phyloP scores from a whole-genome alignment of 2,113 vertebrate species.

The Blennius ocellaris region DNA sequence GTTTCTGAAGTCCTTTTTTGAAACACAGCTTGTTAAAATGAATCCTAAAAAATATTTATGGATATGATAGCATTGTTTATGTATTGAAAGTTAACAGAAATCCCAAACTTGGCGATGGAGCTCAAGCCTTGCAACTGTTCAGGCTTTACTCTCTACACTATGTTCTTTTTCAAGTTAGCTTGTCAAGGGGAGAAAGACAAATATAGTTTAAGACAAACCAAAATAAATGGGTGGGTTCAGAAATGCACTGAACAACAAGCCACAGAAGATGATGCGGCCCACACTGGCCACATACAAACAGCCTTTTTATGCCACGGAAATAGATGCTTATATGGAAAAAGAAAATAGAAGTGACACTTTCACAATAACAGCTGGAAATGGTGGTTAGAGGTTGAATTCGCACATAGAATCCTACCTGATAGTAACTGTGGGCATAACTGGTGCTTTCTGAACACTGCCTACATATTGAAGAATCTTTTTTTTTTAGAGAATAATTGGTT shows the following conservation, averaged over 20 bases:
- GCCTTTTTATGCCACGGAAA: constrained; percentile 87
- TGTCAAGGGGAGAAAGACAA: constrained; percentile 82
- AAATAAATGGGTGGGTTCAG: constrained; percentile 91
- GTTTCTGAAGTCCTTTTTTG: too few relatives aligned
- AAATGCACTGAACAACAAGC: constrained; percentile 88
- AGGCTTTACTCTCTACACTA: constrained; percentile 76
- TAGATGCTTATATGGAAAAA: constrained; percentile 85
- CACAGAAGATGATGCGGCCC: constrained; percentile 87
- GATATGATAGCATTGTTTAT: too few relatives aligned
- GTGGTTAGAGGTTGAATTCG: constrained; percentile 79
- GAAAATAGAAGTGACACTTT: constrained; percentile 87
- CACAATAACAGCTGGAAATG: constrained; percentile 83
- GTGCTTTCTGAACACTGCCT: neutral
- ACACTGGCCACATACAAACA: constrained; percentile 87
- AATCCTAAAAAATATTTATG: too few relatives aligned
- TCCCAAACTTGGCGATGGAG: too few relatives aligned
- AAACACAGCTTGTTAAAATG: too few relatives aligned
- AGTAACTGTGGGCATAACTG: constrained; percentile 31
- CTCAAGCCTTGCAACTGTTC: constrained; percentile 1
- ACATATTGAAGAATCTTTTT: neutral
- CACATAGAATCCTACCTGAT: constrained; percentile 67
- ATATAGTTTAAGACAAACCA: constrained; percentile 92
- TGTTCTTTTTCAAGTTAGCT: constrained; percentile 82
- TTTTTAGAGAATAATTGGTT: too few relatives aligned
- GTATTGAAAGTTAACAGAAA: too few relatives aligned